Evolutionary conservation across 2,888 invertebrate species (phyloP).

Genomic region (Gastracanthus pulcherrimus): DNA sequence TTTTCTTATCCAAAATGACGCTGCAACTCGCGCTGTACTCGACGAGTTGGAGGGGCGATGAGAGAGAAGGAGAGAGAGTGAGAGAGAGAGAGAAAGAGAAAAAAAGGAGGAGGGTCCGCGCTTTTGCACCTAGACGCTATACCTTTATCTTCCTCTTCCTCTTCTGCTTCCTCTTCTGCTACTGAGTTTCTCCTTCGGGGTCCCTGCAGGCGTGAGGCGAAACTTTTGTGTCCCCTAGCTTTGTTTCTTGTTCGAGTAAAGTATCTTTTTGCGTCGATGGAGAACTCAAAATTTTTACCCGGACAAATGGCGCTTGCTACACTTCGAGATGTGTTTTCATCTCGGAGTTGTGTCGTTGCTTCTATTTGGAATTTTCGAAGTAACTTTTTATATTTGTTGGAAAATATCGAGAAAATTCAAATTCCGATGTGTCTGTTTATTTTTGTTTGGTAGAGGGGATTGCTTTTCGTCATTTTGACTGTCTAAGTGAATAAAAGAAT

Average conservation of each 20-base stretch:
- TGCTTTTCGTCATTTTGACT: too few species aligned
- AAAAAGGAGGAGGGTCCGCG: neutral
- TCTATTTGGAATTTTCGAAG: too few species aligned
- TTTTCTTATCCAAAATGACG: conserved; percentile 62
- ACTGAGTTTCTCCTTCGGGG: neutral
- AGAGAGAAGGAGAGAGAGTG: neutral
- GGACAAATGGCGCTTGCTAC: neutral
- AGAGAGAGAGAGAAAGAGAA: neutral
- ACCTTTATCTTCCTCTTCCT: neutral
- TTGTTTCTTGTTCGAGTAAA: neutral
- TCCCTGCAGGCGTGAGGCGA: neutral
- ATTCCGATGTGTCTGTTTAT: too few species aligned
- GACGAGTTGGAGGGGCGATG: neutral
- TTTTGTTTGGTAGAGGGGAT: too few species aligned
- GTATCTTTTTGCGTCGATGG: neutral
- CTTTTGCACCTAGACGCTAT: neutral
- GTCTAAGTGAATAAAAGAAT: too few species aligned
- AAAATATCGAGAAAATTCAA: too few species aligned
- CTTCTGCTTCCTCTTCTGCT: neutral
- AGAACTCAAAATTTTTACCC: conserved; percentile 17
- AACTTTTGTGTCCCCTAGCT: conserved; percentile 25
- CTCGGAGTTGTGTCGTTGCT: neutral
- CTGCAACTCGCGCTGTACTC: neutral
- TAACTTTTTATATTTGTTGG: too few species aligned
- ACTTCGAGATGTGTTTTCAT: neutral